Base-by-base conservation (phyloP, 53 echinoderm and acorn worm species). In the Patiria pectinifera region DNA sequence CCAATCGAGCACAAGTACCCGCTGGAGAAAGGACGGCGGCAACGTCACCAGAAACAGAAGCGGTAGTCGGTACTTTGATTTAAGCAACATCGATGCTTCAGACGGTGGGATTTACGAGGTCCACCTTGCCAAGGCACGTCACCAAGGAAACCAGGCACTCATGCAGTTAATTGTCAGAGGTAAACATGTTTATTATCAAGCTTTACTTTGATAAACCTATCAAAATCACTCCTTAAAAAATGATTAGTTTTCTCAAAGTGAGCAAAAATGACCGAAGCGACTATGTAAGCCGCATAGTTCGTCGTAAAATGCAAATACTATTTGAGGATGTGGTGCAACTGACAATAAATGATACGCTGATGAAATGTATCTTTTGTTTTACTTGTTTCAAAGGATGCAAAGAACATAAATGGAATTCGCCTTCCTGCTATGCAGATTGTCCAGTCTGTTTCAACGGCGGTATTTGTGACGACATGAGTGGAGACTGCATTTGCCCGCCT, bases 141-240 rank as follows among this genome's bases (percentile, higher is more conserved):
- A 15, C 11, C 19, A 71, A 21, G 72, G 83, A 48, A 26, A 35
- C 4, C 71, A 83, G 3, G 83, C 91, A 47, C 26, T 91, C 59
- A 71, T 91, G 24, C 80, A 26, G 24, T 59, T 91, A 16, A 83
- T 91, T 74, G 83, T 91, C 74, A 83, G 91, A 83, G 91, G 91
- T 91, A 82, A 61, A 23, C 35, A 35, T 35, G 35, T 35, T 35
- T 35, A 35, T 0, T 35, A 35, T 35, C 1, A 35, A 35, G 1
- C 35, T 35, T 35, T 35, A 35, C 35, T 35, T 35, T 35, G 35
- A 35, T 35, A 35, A 35, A 35, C 35, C 0, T 35, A 35, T 35
- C 4, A 11, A 18, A 85, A 11, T 4, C 24, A 43, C 12, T 26
- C 5, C 6, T 0, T 15, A 44, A 85, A 66, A n/a, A 60, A 0